These are phyloP conservation scores for Neostethus bicornis DNA, from an alignment of 2,797 vertebrate species.

Conservation along the genomic window DNA sequence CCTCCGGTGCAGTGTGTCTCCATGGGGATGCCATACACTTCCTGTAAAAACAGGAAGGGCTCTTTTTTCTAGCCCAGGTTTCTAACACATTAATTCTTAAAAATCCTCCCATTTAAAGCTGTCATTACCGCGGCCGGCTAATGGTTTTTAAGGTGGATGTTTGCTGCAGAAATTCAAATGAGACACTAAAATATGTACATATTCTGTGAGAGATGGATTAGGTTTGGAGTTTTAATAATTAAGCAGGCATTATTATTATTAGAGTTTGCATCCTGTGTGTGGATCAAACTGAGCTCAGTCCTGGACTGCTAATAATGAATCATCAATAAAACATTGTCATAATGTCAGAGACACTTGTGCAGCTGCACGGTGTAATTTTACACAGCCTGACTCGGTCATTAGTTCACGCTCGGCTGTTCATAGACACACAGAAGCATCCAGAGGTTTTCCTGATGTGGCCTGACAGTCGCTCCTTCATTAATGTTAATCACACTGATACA, in stretches of 20 bases:
- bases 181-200: constrained; percentile 84
- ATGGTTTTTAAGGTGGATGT: constrained; percentile 81
- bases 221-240: constrained; percentile 83
- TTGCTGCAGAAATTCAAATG: constrained; percentile 85
- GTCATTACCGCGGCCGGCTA: constrained; percentile 74
- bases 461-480: constrained; percentile 78
- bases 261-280: constrained; percentile 81
- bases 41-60: constrained; percentile 59
- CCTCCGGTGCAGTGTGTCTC: constrained; percentile 90
- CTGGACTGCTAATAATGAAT: constrained; percentile 81
- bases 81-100: constrained; percentile 78
- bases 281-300: constrained; percentile 79
- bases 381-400: constrained; percentile 76
- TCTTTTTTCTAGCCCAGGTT: constrained; percentile 41
- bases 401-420: constrained; percentile 72
- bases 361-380: constrained; percentile 79
- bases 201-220: constrained; percentile 81
- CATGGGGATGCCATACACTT: constrained; percentile 62
- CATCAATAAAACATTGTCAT: constrained; percentile 87
- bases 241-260: constrained; percentile 83
- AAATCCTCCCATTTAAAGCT: constrained; percentile 77
- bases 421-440: constrained; percentile 61
- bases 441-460: constrained; percentile 70
- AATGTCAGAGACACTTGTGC: constrained; percentile 81
- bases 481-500: constrained; percentile 75